Evolutionary conservation across 2,888 invertebrate species (phyloP), one percentile per base, ranked within the genome.

Genomic region (Bombylius discolor): DNA sequence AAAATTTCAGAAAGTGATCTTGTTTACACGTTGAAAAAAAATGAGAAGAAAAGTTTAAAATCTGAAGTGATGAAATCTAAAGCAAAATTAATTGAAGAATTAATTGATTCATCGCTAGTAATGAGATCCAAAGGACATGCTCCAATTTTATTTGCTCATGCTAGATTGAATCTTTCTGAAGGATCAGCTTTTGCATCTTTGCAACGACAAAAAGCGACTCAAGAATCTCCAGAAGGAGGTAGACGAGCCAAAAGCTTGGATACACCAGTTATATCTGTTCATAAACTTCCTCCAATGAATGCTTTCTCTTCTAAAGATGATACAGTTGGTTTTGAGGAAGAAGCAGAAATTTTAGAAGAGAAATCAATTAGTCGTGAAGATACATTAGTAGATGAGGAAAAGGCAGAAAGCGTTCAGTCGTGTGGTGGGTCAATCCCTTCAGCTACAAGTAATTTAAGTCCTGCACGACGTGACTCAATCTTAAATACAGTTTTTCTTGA

Each of bases 261-360:
- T 65, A 85, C 89, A 4, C 87, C 90, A 2, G 84, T 90, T 32
- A 88, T 91, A 65, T 84, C 89, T 31, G 73, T 90, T 39, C 87
- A 85, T 70, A 79, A 84, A 65, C 72, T 91, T 47, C 90, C 90
- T 14, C 85, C 89, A 8, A 83, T 87, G 71, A 88, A 89, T 71
- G 87, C 90, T 0, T 89, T 90, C 69, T 91, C 90, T 4, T 89
- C 89, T 33, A 90, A 90, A 73, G 91, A 91, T 68, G 91, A 91
- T 68, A 91, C 91, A 0, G 84, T 91, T 1, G 90, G 85, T 64
- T 80, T 81, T 58, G 86, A 87, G 61, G 84, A 84, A 68, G 81
- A 81, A 69, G 79, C 78, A 0, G 80, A 79, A 64, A 76, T 81
- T 60, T 70, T 81, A 4, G 81, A 81, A 68, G 81, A 81, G 59